These are phyloP conservation scores for Acronicta alni DNA, from an alignment of 2,888 invertebrate genomes.

Conservation along the genomic window DNA sequence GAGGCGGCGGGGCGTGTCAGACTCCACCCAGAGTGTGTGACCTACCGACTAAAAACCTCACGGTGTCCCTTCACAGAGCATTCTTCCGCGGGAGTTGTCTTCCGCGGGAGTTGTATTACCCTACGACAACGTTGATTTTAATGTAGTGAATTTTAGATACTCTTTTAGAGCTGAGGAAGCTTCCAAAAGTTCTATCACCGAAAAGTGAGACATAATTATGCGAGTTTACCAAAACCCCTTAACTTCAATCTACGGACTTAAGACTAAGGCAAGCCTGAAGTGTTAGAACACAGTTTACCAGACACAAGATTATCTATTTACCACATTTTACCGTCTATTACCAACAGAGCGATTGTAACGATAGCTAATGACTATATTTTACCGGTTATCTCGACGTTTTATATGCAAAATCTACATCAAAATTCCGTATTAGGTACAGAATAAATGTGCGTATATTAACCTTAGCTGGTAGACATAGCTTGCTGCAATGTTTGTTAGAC, in stretches of 20 bases:
- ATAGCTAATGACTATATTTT: conserved; percentile 43
- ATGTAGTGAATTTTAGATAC: too few relatives aligned
- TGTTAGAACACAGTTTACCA: conserved; percentile 29
- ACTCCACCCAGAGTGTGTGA: too few relatives aligned
- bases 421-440: conserved; percentile 37
- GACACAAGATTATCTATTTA: conserved; percentile 13
- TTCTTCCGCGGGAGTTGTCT: too few relatives aligned
- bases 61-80: too few relatives aligned
- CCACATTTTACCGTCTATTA: conserved; percentile 24
- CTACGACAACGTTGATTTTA: too few relatives aligned
- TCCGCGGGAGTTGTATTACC: too few relatives aligned
- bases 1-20: too few relatives aligned
- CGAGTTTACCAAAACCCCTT: conserved; percentile 5
- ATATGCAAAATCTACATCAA: conserved; percentile 39
- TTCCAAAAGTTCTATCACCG: too few relatives aligned
- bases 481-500: conserved; percentile 36
- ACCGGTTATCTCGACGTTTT: conserved; percentile 46
- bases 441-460: conserved; percentile 41
- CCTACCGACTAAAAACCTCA: too few relatives aligned
- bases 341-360: conserved; percentile 16
- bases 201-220: too few relatives aligned
- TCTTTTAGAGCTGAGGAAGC: too few relatives aligned
- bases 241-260: conserved; percentile 5
- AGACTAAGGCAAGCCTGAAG: conserved; percentile 8
- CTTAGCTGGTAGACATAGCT: conserved; percentile 34